Evolutionary conservation across 2,113 vertebrate genomes (phyloP), one percentile per base, ranked within the genome.

Genomic region (Isichthys henryi): DNA sequence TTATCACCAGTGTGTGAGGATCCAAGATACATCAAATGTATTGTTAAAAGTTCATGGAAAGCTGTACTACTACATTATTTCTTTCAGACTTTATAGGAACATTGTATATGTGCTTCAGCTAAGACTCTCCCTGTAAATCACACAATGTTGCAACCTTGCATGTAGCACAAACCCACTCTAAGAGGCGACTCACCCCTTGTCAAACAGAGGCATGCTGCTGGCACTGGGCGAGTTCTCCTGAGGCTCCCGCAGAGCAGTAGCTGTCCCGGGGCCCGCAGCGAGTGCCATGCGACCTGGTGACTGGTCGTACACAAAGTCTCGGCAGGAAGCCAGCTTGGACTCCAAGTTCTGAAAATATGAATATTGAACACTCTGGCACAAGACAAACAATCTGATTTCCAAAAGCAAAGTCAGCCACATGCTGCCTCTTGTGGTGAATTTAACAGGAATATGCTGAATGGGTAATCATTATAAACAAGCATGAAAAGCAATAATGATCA

Each of bases 291-390:
- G 95, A 91, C 88, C 96, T 43, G 96, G 95, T 5, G 96, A 95
- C 39, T 97, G 97, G 80, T 99, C 97, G 2, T 97, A 98, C 17
- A 98, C 95, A 83, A 99, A 97, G 93, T 98, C 98, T 92, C 97
- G 95, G 93, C 98, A 99, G n/a, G 98, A 98, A 0, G 98, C 98
- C 86, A 99, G 95, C 92, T 99, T 99, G 52, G 98, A 99, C 92
- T 99, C 98, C 94, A 99, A 93, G 7, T 98, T 98, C 98, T 99
- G 89, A 35, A 49, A 87, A n/a, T 11, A 21, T 23, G 31, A 52
- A 62, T 4, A 48, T 15, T 85, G 46, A 74, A 23, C 56, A 21
- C 19, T n/a, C 4, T 2, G 1, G 27, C 31, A 80, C 74, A 19
- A 39, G 19, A 87, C 17, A 27, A 70, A 48, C n/a, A 43, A 39